Percentiles rank a stretch among this genome's conserved stretches.
phyloP scores from a whole-genome alignment of 2,797 vertebrate species.

The Choloepus didactylus region DNA sequence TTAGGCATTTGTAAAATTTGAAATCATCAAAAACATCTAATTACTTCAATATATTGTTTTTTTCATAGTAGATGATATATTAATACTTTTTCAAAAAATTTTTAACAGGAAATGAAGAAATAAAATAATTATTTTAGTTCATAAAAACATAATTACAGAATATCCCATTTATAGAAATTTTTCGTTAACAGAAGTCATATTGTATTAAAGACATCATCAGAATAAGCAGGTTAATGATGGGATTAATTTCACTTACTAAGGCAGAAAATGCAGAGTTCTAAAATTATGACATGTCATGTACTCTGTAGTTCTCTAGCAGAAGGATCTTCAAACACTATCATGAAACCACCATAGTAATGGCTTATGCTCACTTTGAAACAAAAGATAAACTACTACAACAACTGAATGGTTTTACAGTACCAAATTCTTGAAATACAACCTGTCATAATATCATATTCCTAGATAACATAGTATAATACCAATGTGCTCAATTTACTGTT shows the following conservation, averaged over 20 bases:
- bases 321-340: not conserved
- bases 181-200: not conserved
- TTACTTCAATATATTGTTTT: slow-evolving; percentile 1
- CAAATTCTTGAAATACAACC: slow-evolving; percentile 47
- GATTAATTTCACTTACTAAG: not conserved
- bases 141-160: slow-evolving; percentile 17
- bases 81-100: slow-evolving; percentile 18
- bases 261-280: not conserved
- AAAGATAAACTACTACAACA: not conserved
- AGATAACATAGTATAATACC: not conserved
- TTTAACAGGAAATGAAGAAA: slow-evolving; percentile 49
- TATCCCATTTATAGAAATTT: slow-evolving; percentile 13
- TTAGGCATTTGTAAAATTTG: slow-evolving; percentile 35
- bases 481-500: not conserved
- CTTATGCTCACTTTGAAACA: not conserved
- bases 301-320: not conserved
- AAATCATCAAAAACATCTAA: not conserved
- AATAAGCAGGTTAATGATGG: slow-evolving; percentile 16
- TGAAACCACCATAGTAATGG: not conserved
- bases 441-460: not conserved
- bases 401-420: not conserved
- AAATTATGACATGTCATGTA: not conserved
- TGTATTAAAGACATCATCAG: not conserved
- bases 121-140: slow-evolving; percentile 19
- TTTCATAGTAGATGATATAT: not conserved